Evolutionary conservation across 2,113 vertebrate genomes (phyloP).

Genomic region (Ranitomeya variabilis): DNA sequence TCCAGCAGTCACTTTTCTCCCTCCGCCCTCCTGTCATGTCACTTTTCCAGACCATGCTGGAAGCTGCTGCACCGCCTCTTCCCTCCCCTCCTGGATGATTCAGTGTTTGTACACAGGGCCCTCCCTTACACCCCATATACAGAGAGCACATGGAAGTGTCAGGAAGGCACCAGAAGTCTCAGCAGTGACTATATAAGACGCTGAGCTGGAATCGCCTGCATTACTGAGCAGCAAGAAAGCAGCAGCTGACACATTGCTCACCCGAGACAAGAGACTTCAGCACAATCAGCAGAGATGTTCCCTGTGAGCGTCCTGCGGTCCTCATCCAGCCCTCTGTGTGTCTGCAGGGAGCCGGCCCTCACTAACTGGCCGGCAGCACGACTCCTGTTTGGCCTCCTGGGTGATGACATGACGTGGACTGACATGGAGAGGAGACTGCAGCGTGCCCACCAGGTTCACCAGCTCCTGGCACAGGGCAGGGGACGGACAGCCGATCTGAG

Average conservation of each 20-base stretch:
- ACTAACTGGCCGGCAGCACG: too few species aligned
- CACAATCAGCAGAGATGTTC: conserved; percentile 60
- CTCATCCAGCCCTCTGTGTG: conserved; percentile 50
- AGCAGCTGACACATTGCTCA: neutral
- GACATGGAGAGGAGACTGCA: conserved; percentile 26
- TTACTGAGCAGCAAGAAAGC: conserved; percentile 23
- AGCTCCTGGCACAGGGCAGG: conserved; percentile 10
- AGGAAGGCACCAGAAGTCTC: neutral
- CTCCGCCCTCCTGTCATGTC: neutral
- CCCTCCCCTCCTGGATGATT: neutral
- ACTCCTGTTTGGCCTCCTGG: too few species aligned
- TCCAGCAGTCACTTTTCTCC: neutral
- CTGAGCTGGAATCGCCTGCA: neutral
- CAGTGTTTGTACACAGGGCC: neutral
- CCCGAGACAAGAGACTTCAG: too few species aligned
- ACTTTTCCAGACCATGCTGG: neutral
- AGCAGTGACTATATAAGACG: conserved; percentile 56
- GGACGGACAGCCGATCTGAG: neutral
- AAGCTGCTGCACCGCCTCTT: neutral
- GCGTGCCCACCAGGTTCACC: neutral
- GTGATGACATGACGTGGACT: neutral
- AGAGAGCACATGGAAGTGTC: conserved; percentile 10
- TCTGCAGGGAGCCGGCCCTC: too few species aligned
- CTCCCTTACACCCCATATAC: conserved; percentile 10
- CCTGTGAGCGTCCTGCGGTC: conserved; percentile 61